These are phyloP conservation scores for Elephas maximus DNA, from an alignment of 2,113 vertebrate genomes.

Conservation along the genomic window DNA sequence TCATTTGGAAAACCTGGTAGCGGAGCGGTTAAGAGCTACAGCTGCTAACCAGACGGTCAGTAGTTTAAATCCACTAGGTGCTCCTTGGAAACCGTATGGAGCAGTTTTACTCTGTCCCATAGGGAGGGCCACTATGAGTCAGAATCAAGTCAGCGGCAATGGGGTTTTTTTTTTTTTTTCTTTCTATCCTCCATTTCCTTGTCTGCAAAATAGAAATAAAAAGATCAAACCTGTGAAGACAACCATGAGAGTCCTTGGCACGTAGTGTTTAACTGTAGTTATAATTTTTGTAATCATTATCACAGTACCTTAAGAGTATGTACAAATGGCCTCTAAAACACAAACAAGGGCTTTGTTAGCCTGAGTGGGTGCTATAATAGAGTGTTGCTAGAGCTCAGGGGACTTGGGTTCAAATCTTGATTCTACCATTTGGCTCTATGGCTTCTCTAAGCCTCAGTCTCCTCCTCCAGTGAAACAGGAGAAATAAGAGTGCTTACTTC, in stretches of 20 bases:
- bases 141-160: no score
- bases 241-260: neutral
- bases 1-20: neutral
- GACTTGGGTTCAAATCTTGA: neutral
- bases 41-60: no score
- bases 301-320: neutral
- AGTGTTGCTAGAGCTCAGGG: neutral
- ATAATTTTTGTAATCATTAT: neutral
- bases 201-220: constrained; percentile 3
- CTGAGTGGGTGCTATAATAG: neutral
- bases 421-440: neutral
- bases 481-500: neutral
- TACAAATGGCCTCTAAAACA: neutral
- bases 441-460: neutral
- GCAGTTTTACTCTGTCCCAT: no score
- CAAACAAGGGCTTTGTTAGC: neutral
- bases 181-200: neutral
- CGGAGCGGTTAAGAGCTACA: no score
- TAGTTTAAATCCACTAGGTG: no score
- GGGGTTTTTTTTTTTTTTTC: no score
- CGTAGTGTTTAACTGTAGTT: neutral
- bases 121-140: no score
- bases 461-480: neutral
- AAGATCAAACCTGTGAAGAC: neutral
- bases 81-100: no score